phyloP scores from a whole-genome alignment of 2,797 vertebrate genomes.

The Pantherophis alleghaniensis region DNA sequence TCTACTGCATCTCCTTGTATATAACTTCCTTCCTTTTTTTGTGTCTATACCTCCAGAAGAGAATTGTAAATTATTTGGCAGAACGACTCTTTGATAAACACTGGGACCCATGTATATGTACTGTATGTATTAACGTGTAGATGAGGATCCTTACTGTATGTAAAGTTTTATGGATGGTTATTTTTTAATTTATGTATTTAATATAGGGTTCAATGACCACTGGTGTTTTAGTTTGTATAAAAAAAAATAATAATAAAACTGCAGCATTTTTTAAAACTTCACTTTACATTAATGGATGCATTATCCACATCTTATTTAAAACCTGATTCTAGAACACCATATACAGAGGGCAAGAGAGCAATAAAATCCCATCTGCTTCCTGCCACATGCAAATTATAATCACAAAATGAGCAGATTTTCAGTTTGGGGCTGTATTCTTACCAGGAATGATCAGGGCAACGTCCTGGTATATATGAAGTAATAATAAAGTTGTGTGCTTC shows the following conservation, averaged over 20 bases:
- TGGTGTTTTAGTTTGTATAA: conserved; percentile 80
- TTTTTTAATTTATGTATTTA: conserved; percentile 83
- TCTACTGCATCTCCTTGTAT: conserved; percentile 56
- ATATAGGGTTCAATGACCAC: conserved; percentile 78
- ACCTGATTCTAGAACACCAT: not conserved
- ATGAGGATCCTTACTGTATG: conserved; percentile 75
- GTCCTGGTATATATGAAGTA: not conserved
- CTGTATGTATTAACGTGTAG: conserved; percentile 74
- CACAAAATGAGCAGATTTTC: not conserved
- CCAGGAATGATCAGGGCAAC: not conserved
- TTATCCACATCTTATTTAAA: not conserved
- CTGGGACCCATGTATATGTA: conserved; percentile 65
- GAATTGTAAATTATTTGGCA: conserved; percentile 59
- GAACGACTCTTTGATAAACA: conserved; percentile 67
- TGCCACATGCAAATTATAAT: not conserved
- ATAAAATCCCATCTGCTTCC: conserved; percentile 6
- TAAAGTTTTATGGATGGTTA: conserved; percentile 81
- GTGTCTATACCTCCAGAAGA: conserved; percentile 58
- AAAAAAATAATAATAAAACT: conserved; percentile 69
- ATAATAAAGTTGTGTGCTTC: not conserved
- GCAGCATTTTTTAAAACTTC: conserved; percentile 63
- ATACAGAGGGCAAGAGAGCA: not conserved
- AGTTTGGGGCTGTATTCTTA: not conserved
- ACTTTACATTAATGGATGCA: conserved; percentile 26
- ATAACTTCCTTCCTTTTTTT: conserved; percentile 59